These are phyloP conservation scores for Macrophya alboannulata DNA, from an alignment of 2,888 invertebrate genomes.

Conservation along the genomic window DNA sequence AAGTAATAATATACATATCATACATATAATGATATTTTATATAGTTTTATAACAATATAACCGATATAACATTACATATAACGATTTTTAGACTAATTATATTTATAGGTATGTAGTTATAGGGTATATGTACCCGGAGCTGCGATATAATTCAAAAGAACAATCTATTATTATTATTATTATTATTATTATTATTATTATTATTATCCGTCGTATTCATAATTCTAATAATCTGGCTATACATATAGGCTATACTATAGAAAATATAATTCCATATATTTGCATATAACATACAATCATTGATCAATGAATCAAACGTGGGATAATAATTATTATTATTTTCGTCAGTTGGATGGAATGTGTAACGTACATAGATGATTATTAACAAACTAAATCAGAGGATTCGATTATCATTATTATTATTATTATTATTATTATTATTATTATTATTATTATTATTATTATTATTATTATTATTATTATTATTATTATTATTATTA, in stretches of 20 bases:
- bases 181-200: not conserved
- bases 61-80: not conserved
- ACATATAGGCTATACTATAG: not conserved
- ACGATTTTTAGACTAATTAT: not conserved
- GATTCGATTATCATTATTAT: not conserved
- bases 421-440: not conserved
- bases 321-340: conserved; percentile 15
- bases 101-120: not conserved
- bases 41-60: no score
- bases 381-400: not conserved
- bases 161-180: not conserved
- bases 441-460: no score
- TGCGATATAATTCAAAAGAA: not conserved
- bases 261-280: not conserved
- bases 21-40: not conserved
- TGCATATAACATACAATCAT: not conserved
- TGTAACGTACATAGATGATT: conserved; percentile 18
- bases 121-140: not conserved
- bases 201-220: not conserved
- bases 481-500: no score
- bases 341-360: conserved; percentile 40
- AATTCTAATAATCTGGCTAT: not conserved
- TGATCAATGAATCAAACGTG: not conserved
- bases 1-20: not conserved
- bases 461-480: no score